Conservation (phyloP, 2,797 vertebrate genomes). For the Spheniscus humboldti region DNA sequence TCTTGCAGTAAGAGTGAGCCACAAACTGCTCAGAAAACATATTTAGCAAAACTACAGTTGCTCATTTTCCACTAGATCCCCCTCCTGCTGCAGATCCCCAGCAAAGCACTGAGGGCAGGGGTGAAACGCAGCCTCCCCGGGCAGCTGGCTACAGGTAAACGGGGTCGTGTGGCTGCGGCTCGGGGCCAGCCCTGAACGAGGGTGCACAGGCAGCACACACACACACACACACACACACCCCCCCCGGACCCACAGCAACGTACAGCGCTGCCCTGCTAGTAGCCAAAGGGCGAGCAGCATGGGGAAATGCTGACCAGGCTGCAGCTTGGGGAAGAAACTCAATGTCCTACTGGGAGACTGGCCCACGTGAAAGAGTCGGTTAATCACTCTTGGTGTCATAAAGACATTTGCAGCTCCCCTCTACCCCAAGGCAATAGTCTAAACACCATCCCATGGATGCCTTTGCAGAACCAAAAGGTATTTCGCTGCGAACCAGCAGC, state of each 20-base stretch:
- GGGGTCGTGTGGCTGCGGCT: fast-evolving
- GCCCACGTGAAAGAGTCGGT: fast-evolving
- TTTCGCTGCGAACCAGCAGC: neutral
- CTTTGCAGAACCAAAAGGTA: neutral
- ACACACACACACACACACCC: too few species aligned
- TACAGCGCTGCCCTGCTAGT: neutral
- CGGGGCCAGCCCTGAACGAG: neutral
- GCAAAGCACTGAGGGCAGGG: neutral
- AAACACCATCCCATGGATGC: neutral
- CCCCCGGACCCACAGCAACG: too few species aligned
- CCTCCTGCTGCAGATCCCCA: neutral
- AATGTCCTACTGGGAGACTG: fast-evolving
- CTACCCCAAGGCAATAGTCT: neutral
- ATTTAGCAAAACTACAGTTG: neutral
- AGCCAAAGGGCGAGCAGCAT: fast-evolving
- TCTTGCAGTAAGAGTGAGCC: neutral
- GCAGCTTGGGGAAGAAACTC: neutral
- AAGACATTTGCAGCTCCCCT: neutral
- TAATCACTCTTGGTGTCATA: neutral
- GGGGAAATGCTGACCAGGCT: neutral
- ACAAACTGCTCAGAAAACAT: neutral
- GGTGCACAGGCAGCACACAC: too few species aligned
- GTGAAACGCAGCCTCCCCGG: neutral
- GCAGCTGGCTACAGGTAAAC: neutral
- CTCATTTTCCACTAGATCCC: neutral